Base-by-base conservation (phyloP, 1,140 invertebrate species). In the Cherax destructor region DNA sequence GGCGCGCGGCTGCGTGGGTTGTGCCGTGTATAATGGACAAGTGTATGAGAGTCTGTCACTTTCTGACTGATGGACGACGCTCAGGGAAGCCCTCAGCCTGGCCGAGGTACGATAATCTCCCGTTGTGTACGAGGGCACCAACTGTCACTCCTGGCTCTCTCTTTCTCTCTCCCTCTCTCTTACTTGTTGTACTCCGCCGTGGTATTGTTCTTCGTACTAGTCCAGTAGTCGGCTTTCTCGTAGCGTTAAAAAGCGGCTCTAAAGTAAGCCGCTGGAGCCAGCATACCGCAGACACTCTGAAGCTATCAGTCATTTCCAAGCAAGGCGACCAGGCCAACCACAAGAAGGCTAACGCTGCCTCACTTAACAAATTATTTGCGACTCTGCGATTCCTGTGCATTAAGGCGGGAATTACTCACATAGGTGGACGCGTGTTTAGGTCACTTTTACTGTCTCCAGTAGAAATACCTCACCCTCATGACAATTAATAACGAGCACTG, bases 41-140 rank as follows among this genome's bases (percentile, higher is more conserved):
- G 72, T 85, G 88, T 84, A 91, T 91, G 88, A 91, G 88, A 91
- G 81, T 84, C 83, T 91, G 88, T 91, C 88, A 91, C 81, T 91
- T 21, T 81, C 74, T 91, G 88, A 91, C 88, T 91, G 88, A 91
- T 91, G 88, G 85, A 91, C 81, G 83, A 91, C 81, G 88, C 88
- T 77, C 74, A 90, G 74, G 52, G 81, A 84, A 83, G 77, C 74
- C 88, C 72, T 78, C 56, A 83, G 24, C 30, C 52, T 91, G 88
- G 83, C 88, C 18, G 88, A 78, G 80, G 88, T 49, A 85, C 88
- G 88, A 91, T 91, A 79, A 91, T 84, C 52, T 49, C 65, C 72
- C 18, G 21, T 41, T 10, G 21, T 24, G 83, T 18, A n/a, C 49
- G 30, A 49, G 10, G 49, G 76, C 16, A 61, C 30, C 74, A 47